These are phyloP conservation scores for Leucoraja ocellata DNA, from an alignment of 2,797 vertebrate species.

Conservation along the genomic window DNA sequence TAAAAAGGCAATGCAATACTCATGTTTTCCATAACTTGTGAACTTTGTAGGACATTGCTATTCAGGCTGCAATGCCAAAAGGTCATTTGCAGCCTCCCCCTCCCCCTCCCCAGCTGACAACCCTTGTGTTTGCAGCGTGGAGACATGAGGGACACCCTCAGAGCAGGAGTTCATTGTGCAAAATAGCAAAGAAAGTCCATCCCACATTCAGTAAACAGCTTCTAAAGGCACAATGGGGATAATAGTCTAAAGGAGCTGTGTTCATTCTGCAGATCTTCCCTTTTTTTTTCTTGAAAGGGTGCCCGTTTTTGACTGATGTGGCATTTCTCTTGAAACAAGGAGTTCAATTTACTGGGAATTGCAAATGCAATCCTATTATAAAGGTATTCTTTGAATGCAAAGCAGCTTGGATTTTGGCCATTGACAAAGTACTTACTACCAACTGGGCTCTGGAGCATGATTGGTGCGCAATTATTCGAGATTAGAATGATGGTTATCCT, in stretches of 20 bases:
- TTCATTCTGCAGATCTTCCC: background rate
- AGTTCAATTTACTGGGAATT: background rate
- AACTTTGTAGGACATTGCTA: background rate
- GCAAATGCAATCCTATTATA: background rate
- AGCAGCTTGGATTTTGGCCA: background rate
- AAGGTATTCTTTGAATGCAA: background rate
- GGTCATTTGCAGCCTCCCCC: background rate
- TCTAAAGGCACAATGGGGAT: background rate
- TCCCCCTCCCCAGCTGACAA: background rate
- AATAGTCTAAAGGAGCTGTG: background rate
- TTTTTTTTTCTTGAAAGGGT: background rate
- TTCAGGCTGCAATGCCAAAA: background rate
- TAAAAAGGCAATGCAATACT: background rate
- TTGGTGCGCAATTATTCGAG: background rate
- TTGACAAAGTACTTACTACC: background rate
- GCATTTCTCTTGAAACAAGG: background rate
- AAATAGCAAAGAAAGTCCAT: background rate
- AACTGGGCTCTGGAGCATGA: too few species aligned
- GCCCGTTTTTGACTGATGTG: background rate
- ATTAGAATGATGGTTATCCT: conserved; percentile 45
- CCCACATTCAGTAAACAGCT: background rate
- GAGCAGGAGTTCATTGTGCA: background rate
- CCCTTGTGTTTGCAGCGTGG: background rate
- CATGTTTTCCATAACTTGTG: background rate
- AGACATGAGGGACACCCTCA: background rate